Evolutionary conservation across 2,797 vertebrate genomes (phyloP), one percentile per base, ranked within the genome.

Genomic region (Anisognathus igniventris): DNA sequence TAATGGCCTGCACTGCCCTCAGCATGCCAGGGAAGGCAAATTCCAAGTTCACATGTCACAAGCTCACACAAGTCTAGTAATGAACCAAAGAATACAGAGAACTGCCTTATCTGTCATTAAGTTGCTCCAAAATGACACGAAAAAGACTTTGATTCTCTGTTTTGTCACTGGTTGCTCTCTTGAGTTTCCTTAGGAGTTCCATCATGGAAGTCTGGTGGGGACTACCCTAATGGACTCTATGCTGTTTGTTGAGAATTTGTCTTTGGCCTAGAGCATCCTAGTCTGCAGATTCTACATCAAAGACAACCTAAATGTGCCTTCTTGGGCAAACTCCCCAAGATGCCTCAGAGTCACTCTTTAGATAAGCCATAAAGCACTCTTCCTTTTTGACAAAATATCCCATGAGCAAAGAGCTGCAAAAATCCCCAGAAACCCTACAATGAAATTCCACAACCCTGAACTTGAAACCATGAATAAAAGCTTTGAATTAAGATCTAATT

Each of bases 401-500:
- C 66, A 79, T 35, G 54, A 66, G 84, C 35, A 61, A 78, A 93
- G 58, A 75, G 68, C 56, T 73, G 16, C 22, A 67, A 82, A 58
- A 77, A 72, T 10, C 1, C 2, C 8, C 8, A 14, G 10, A 4
- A 8, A 5, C 44, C 20, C 35, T 18, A 51, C 65, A 92, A n/a
- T 6, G 11, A 87, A 82, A 86, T 77, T 70, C 79, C 53, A 64
- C 61, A 57, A 66, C 53, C 33, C 57, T 9, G 12, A 66, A 83
- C 51, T 56, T 73, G 78, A 92, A 94, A 90, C 56, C 12, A 5
- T 90, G 92, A 91, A 95, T 80, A 91, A 88, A 90, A 75, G 48
- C 72, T 83, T 86, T 88, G 48, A 94, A 48, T 53, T 62, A 40
- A 71, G 62, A 81, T 92, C 84, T 90, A 95, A 92, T 92, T 92